phyloP scores from a whole-genome alignment of 2,888 invertebrate species.

The Dynastes maya region DNA sequence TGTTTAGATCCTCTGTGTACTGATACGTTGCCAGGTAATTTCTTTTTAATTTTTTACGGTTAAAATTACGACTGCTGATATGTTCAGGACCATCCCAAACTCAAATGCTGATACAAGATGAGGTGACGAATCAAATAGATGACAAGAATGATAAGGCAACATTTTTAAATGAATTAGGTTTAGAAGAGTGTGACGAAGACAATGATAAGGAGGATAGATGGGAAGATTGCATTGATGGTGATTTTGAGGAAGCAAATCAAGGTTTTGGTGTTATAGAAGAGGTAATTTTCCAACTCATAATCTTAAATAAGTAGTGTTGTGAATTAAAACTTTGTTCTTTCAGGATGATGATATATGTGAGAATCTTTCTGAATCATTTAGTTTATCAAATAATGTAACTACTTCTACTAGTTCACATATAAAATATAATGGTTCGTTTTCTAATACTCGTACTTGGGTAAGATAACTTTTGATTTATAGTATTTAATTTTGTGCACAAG shows the following conservation, averaged over 20 bases:
- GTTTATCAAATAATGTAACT: slow-evolving; percentile 21
- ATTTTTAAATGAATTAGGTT: slow-evolving; percentile 66
- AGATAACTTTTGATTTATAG: neutral
- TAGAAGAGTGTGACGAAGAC: slow-evolving; percentile 65
- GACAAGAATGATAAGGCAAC: slow-evolving; percentile 62
- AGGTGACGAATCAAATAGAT: slow-evolving; percentile 51
- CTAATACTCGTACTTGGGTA: slow-evolving; percentile 35
- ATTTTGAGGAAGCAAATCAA: slow-evolving; percentile 52
- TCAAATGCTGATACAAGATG: slow-evolving; percentile 53
- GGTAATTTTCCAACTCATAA: slow-evolving; percentile 37
- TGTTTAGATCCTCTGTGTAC: slow-evolving; percentile 65
- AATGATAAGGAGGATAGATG: slow-evolving; percentile 62
- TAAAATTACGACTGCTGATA: neutral
- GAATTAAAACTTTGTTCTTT: slow-evolving; percentile 20
- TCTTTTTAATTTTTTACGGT: slow-evolving; percentile 10
- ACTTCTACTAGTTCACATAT: slow-evolving; percentile 27
- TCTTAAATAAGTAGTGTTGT: neutral
- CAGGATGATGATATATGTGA: slow-evolving; percentile 41
- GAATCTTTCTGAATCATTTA: slow-evolving; percentile 34
- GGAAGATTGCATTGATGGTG: slow-evolving; percentile 61
- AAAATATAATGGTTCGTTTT: slow-evolving; percentile 31
- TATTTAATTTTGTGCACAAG: no score
- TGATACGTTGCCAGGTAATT: slow-evolving; percentile 64
- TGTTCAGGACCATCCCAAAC: slow-evolving; percentile 64
- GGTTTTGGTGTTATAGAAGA: slow-evolving; percentile 57